phyloP scores from a whole-genome alignment of 2,888 invertebrate species.

The Acanthosepion esculentum region DNA sequence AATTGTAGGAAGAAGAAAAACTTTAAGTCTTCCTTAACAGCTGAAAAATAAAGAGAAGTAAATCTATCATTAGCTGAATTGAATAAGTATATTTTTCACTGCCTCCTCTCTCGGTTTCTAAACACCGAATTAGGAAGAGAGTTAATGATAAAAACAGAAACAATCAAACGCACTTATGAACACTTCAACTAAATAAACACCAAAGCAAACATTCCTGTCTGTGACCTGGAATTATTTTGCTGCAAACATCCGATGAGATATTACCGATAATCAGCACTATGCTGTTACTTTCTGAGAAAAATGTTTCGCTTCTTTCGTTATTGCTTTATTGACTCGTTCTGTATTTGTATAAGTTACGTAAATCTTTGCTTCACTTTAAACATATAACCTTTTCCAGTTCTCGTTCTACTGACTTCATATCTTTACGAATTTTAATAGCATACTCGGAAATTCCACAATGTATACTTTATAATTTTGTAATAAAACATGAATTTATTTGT shows the following conservation, averaged over 20 bases:
- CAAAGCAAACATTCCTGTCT: background rate
- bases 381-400: background rate
- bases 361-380: background rate
- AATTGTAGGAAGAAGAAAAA: background rate
- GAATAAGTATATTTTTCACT: background rate
- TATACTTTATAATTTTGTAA: background rate
- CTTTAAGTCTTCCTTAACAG: background rate
- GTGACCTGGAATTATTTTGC: background rate
- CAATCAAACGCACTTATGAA: background rate
- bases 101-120: too few species aligned
- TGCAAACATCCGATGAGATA: background rate
- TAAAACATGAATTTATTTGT: too few species aligned
- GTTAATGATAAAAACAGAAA: background rate
- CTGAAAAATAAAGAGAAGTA: background rate
- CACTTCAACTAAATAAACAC: background rate
- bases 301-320: background rate
- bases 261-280: background rate
- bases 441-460: background rate
- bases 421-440: background rate
- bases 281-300: background rate
- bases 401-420: background rate
- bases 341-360: background rate
- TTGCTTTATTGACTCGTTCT: background rate
- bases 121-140: background rate
- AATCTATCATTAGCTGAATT: background rate